Evolutionary conservation across 2,888 invertebrate genomes (phyloP), one percentile per base, ranked within the genome.

Genomic region (Xestia sexstrigata): DNA sequence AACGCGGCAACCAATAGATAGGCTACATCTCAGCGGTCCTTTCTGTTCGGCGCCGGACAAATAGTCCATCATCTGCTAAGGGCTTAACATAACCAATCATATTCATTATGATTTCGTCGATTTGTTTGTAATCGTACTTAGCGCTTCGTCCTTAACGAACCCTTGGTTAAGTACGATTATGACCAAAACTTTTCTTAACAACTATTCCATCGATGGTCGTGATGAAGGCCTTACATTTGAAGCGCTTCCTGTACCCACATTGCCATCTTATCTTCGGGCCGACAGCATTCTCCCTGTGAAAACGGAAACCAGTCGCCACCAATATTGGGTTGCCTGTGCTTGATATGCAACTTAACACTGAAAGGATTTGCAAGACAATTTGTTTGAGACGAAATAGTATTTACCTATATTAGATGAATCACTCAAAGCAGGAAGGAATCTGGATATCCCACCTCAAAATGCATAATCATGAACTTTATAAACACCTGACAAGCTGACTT

Each of bases 171-270:
- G 45, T 45, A 15, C 30, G 60, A 30, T 35, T 60, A 9, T 60
- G 30, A 35, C 2, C 1, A 20, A 60, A 60, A 20, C 60, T 60
- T 9, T 17, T 60, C 60, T 60, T 35, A 17, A 9, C 20, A 17
- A 62, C 30, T 35, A 1, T 9, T 15, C 81, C 84, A 1, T 84
- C 78, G 13, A 86, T 8, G 0, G 91, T 91, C 23, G 87, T 87
- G 20, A 35, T 35, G 62, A 35, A 62, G 17, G 62, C 60, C 20
- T 20, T 17, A 30, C 60, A 35, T 13, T 74, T 87, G 30, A 30
- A 30, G 30, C 15, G 30, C 60, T 30, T 30, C 20, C 20, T 20
- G 30, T 30, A 60, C 20, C 20, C 30, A 60, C 60, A 60, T 30
- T 60, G 2, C 60, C 60, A 60, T 8, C 60, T 60, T 30, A 8